Conservation (phyloP, 2,113 vertebrate genomes). For the Catharus fuscescens region DNA sequence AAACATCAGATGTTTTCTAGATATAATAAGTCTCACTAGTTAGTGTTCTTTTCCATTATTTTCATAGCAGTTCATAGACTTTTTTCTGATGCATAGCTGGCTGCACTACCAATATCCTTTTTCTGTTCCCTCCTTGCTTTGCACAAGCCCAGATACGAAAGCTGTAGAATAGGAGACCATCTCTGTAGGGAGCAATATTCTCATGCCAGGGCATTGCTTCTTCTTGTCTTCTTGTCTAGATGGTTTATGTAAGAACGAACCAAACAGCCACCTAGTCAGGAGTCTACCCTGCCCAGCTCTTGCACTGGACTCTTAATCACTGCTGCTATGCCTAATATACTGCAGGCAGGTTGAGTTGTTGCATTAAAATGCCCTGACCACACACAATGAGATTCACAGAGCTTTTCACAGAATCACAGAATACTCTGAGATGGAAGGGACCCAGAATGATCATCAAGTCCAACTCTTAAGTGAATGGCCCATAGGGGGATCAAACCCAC, state of each 20-base stretch:
- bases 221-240: constrained; percentile 9
- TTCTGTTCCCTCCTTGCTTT: not conserved
- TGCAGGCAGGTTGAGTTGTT: not conserved
- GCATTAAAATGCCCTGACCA: not conserved
- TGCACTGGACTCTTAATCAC: not conserved
- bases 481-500: not conserved
- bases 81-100: not conserved
- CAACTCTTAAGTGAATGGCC: not conserved
- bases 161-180: not conserved
- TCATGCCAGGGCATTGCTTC: not conserved
- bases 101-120: not conserved
- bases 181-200: not conserved
- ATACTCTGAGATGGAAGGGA: not conserved
- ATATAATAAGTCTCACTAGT: not conserved
- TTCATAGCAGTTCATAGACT: not conserved
- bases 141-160: not conserved
- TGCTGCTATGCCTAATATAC: not conserved
- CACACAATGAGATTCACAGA: not conserved
- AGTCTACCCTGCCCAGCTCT: not conserved
- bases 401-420: not conserved
- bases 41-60: constrained; percentile 12
- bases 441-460: not conserved
- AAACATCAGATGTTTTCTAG: not conserved
- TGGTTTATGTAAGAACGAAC: not conserved
- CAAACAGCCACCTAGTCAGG: rapidly evolving